Conservation (phyloP, 2,888 invertebrate genomes). For the Apocheima hispidaria region DNA sequence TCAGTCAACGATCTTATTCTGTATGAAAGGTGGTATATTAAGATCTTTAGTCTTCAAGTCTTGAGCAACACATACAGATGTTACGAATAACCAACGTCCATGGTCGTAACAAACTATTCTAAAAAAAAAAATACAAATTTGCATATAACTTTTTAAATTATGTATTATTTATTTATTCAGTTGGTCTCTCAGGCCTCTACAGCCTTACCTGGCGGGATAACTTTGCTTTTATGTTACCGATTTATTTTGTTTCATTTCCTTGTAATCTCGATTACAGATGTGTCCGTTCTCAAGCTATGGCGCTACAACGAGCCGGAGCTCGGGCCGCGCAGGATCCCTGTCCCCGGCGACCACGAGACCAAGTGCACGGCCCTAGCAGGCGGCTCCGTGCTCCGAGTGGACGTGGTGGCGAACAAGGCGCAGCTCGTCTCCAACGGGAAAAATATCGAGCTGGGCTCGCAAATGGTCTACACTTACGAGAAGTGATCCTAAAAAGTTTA, state of each 20-base stretch:
- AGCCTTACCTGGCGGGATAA: too few species aligned
- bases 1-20: too few species aligned
- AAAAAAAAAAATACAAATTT: too few species aligned
- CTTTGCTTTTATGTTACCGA: too few species aligned
- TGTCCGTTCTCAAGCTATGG: slow-evolving; percentile 89
- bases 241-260: slow-evolving; percentile 17
- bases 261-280: slow-evolving; percentile 78
- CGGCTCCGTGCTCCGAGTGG: slow-evolving; percentile 81
- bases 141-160: too few species aligned
- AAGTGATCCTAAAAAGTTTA: slow-evolving; percentile 58
- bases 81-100: too few species aligned
- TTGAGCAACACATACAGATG: too few species aligned
- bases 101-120: too few species aligned
- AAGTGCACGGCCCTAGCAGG: slow-evolving; percentile 86
- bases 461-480: slow-evolving; percentile 84
- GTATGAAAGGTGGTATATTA: too few species aligned
- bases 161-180: too few species aligned
- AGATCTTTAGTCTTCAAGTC: too few species aligned
- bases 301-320: slow-evolving; percentile 91
- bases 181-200: too few species aligned
- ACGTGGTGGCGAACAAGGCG: slow-evolving; percentile 75
- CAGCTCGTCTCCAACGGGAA: slow-evolving; percentile 75
- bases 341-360: slow-evolving; percentile 87
- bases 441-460: slow-evolving; percentile 79
- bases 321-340: slow-evolving; percentile 92